Evolutionary conservation across 2,797 vertebrate species (phyloP).

Genomic region (Acanthornis magna): DNA sequence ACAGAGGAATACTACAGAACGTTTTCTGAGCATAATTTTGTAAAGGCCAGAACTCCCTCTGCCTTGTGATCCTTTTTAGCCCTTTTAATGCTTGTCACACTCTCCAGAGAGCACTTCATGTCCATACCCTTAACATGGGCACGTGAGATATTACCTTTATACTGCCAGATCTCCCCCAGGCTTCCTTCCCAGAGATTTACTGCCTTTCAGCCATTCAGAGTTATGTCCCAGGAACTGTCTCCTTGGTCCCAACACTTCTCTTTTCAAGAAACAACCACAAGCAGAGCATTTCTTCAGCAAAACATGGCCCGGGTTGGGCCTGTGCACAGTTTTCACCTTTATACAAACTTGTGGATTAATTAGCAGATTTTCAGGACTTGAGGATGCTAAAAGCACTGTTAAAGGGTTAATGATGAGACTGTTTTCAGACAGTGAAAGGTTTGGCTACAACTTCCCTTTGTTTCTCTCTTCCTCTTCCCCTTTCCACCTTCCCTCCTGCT

Average conservation of each 20-base stretch:
- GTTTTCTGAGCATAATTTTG: not conserved
- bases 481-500: slow-evolving; percentile 18
- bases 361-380: not conserved
- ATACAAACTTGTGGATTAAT: not conserved
- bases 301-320: not conserved
- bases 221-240: not conserved
- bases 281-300: not conserved
- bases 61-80: not conserved
- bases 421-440: not conserved
- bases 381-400: not conserved
- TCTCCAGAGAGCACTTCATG: not conserved
- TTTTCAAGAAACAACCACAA: not conserved
- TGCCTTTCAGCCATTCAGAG: not conserved
- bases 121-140: not conserved
- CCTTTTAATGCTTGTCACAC: not conserved
- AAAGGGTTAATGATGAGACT: not conserved
- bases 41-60: not conserved
- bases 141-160: not conserved
- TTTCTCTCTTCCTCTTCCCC: not conserved
- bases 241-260: not conserved
- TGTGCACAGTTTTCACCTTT: not conserved
- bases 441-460: slow-evolving; percentile 10
- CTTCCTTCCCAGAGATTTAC: not conserved
- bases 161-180: not conserved
- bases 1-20: not conserved